Base-by-base conservation (phyloP, 2,113 vertebrate genomes). In the Perca flavescens region DNA sequence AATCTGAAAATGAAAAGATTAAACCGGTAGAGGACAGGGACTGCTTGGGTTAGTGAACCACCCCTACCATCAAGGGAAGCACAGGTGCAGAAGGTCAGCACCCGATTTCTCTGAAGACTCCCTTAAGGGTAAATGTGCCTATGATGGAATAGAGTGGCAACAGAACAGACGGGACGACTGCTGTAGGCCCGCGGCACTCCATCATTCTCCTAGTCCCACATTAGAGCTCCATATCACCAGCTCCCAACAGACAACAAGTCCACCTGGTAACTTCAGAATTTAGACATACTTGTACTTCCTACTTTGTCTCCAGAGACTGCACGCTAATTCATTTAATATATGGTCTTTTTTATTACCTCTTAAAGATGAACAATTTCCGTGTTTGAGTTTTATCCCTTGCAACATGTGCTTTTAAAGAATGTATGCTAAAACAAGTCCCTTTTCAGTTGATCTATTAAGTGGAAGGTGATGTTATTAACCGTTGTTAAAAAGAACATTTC, bases 71-170 rank as follows among this genome's bases (percentile, higher is more conserved):
- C 69, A 63, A 50, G 79, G 47, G 79, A 89, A 89, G 91, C 91
- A 75, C 93, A 95, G 94, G 94, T 94, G 94, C 84, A 86, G 53
- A 53, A 80, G 93, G 90, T 93, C 89, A 88, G 76, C 62, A 80
- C 63, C 82, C 54, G 64, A 86, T 91, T 88, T 83, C 88, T 90
- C 71, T 61, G 46, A 86, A 85, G 85, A 86, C 77, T 86, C 82
- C 89, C 91, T 93, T 93, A 86, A 82, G 91, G 91, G 82, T 88
- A 82, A 87, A 91, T 87, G 92, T 77, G 82, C 62, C 88, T 70
- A 88, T 96, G 95, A 95, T 96, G 91, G 91, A 96, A 92, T 77
- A 78, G 91, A 88, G 89, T 87, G 88, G 86, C 90, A 92, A 90
- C 81, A 76, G 87, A 94, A 90, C 90, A 91, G 93, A 95, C 91